These are phyloP conservation scores for Lasaia peninsularis DNA, from an alignment of 1,140 invertebrate species.

Conservation along the genomic window DNA sequence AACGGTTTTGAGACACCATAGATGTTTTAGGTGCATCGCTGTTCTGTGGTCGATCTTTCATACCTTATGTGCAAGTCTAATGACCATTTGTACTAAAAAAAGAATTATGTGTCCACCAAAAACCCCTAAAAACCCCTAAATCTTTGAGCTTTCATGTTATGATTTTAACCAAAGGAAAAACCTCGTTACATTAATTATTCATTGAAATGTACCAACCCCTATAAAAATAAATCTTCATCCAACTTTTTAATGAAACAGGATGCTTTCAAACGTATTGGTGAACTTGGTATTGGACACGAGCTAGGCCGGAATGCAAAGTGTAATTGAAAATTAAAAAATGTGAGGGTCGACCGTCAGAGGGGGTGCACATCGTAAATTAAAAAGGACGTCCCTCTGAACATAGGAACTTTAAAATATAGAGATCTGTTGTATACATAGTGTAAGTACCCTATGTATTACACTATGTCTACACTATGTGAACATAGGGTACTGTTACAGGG, in stretches of 20 bases:
- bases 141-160: slow-evolving; percentile 11
- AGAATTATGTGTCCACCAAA: too few relatives aligned
- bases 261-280: slow-evolving; percentile 25
- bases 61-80: too few relatives aligned
- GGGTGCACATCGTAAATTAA: slow-evolving; percentile 71
- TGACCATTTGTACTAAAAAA: too few relatives aligned
- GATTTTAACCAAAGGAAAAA: neutral
- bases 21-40: too few relatives aligned
- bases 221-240: slow-evolving; percentile 32
- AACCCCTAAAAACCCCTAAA: slow-evolving; percentile 16
- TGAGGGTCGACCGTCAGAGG: slow-evolving; percentile 58
- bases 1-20: too few relatives aligned
- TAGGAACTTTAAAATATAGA: too few relatives aligned
- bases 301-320: slow-evolving; percentile 70
- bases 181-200: neutral
- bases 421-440: too few relatives aligned
- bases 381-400: slow-evolving; percentile 54
- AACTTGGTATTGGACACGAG: slow-evolving; percentile 32
- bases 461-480: too few relatives aligned
- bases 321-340: slow-evolving; percentile 76
- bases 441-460: neutral
- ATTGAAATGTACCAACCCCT: slow-evolving; percentile 16
- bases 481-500: too few relatives aligned
- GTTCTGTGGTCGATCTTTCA: too few relatives aligned
- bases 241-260: slow-evolving; percentile 36